Evolutionary conservation across 2,888 invertebrate species (phyloP).

Genomic region (Ophion ellenae): DNA sequence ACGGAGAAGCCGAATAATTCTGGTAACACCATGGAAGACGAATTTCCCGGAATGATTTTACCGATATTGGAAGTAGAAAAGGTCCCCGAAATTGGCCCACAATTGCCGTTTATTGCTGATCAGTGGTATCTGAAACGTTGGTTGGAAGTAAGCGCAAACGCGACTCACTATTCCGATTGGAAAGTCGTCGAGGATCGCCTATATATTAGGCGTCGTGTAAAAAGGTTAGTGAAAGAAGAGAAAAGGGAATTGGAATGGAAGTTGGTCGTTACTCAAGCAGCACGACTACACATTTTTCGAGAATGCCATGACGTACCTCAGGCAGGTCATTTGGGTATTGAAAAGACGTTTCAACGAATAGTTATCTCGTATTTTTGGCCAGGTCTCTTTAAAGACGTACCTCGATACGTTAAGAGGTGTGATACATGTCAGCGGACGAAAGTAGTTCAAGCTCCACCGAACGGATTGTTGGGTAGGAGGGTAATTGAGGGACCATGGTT

Average conservation of each 20-base stretch:
- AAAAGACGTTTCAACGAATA: slow-evolving; percentile 43
- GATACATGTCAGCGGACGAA: too few species aligned
- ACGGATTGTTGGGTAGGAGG: too few species aligned
- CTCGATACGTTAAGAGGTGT: slow-evolving; percentile 65
- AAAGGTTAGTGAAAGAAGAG: background rate
- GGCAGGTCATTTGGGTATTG: too few species aligned
- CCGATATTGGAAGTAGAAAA: too few species aligned
- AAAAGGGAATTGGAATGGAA: slow-evolving; percentile 38
- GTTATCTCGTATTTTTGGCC: slow-evolving; percentile 69
- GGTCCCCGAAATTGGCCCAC: too few species aligned
- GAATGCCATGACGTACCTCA: too few species aligned
- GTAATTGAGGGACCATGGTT: too few species aligned
- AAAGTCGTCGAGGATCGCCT: background rate
- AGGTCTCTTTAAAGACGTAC: slow-evolving; percentile 59
- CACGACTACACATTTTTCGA: too few species aligned
- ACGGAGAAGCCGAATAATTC: too few species aligned
- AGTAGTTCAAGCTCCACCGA: too few species aligned
- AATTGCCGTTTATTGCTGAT: background rate
- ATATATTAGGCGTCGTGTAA: slow-evolving; percentile 1
- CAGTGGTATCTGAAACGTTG: background rate
- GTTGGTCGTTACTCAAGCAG: slow-evolving; percentile 41
- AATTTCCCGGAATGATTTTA: too few species aligned
- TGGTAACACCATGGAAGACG: too few species aligned
- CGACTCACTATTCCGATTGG: slow-evolving; percentile 31
- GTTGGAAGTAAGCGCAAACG: background rate